These are phyloP conservation scores for Hystrix brachyura DNA, from an alignment of 2,113 vertebrate genomes.

Conservation along the genomic window DNA sequence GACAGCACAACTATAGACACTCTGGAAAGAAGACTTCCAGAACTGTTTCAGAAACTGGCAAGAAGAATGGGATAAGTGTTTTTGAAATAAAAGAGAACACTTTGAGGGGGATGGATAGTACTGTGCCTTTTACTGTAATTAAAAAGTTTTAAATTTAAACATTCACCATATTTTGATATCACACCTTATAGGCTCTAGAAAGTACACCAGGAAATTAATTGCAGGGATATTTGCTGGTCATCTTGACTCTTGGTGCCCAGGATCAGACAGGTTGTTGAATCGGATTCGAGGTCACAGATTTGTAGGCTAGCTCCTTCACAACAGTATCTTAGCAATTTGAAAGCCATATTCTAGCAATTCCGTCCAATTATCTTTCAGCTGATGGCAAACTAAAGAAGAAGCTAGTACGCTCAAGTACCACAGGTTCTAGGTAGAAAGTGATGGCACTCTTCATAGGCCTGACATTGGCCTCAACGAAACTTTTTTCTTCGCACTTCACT, in stretches of 20 bases:
- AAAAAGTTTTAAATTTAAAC: background rate
- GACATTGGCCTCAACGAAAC: background rate
- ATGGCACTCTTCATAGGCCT: background rate
- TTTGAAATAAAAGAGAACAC: background rate
- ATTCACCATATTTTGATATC: background rate
- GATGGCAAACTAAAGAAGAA: constrained; percentile 23
- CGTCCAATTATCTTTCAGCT: background rate
- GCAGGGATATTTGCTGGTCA: background rate
- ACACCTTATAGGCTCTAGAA: background rate
- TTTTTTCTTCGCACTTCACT: background rate
- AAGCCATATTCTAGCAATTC: background rate
- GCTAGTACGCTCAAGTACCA: background rate
- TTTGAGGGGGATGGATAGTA: background rate
- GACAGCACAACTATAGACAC: background rate
- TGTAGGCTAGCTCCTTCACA: background rate
- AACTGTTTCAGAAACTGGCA: background rate
- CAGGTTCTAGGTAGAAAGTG: background rate
- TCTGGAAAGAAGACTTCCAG: background rate
- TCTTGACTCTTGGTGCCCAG: too few species aligned
- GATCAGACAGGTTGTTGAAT: background rate
- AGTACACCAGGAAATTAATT: background rate
- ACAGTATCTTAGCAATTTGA: background rate
- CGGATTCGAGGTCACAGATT: background rate
- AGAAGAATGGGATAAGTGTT: background rate
- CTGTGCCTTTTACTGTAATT: background rate